Base-by-base conservation (phyloP, 2,888 invertebrate genomes). In the Macaria liturata region DNA sequence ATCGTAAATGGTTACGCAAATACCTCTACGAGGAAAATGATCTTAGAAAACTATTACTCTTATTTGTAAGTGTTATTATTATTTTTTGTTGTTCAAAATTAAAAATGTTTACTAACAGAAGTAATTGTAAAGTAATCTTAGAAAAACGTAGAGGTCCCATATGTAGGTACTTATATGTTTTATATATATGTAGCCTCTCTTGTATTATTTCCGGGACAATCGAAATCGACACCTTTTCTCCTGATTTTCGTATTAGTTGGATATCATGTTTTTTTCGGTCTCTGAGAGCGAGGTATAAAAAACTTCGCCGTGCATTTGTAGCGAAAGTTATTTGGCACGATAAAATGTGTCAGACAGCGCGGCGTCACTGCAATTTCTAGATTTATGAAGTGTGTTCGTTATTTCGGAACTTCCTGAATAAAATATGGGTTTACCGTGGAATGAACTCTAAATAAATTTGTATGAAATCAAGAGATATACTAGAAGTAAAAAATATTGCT, bases 361-460 rank as follows among this genome's bases (percentile, higher is more conserved):
- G 59, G 59, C 59, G 59, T 46, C 59, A n/a, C 1, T 40, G 54
- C 50, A 48, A 48, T 54, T n/a, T 51, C 31, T 32, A 39, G 34
- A 59, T 54, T 59, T 54, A 54, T 54, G 46, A 44, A 50, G 43
- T 37, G 34, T 37, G 34, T 37, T 37, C 7, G 34, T 37, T 37
- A 37, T 37, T 37, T 37, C 7, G 5, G 34, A 7, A 37, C 34
- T 37, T 37, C 34, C 7, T 4, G 7, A 6, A 37, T 4, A 6
- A 37, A 4, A 4, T 37, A 37, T 37, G 7, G 1, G 34, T 37
- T 4, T 37, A 37, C 7, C 4, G 20, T 20, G 20, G 20, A 20
- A 20, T 20, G 20, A 20, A 20, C 20, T 20, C 20, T 20, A 20
- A 20, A 20, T 20, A 20, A 20, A 20, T 20, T 20, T 20, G 20